These are phyloP conservation scores for Whitmania pigra DNA, from an alignment of 1,140 invertebrate species.

Conservation along the genomic window DNA sequence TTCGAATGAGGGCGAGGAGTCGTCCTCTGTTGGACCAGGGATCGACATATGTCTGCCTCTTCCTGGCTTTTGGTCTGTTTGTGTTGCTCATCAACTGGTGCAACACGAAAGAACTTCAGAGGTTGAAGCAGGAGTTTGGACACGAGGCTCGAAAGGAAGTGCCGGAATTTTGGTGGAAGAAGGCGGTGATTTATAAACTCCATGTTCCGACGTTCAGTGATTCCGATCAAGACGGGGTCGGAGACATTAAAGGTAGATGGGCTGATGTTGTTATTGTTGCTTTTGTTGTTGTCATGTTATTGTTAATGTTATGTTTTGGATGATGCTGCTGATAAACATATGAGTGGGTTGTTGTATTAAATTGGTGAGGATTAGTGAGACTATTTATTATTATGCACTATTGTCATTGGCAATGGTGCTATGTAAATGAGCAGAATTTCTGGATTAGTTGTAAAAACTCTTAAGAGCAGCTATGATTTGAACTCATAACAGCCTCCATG, in stretches of 20 bases:
- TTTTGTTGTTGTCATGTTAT: not conserved
- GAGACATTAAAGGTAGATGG: slow-evolving; percentile 56
- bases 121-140: slow-evolving; percentile 25
- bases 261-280: not conserved
- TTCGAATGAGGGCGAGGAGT: not conserved
- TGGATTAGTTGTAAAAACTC: too few species aligned
- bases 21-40: slow-evolving; percentile 8
- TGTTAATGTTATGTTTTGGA: not conserved
- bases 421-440: too few species aligned
- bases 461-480: too few species aligned
- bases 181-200: slow-evolving; percentile 60
- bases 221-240: slow-evolving; percentile 58
- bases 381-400: not conserved
- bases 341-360: not conserved
- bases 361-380: slow-evolving; percentile 1
- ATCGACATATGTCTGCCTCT: not conserved
- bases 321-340: not conserved
- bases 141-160: slow-evolving; percentile 15
- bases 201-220: slow-evolving; percentile 64
- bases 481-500: too few species aligned
- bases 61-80: slow-evolving; percentile 13
- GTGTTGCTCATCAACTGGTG: slow-evolving; percentile 22
- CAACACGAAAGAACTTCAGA: slow-evolving; percentile 23
- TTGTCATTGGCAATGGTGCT: too few species aligned
- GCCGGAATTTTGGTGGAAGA: slow-evolving; percentile 55